phyloP scores from a whole-genome alignment of 2,888 invertebrate genomes.

The Poecilobothrus nobilitatus region DNA sequence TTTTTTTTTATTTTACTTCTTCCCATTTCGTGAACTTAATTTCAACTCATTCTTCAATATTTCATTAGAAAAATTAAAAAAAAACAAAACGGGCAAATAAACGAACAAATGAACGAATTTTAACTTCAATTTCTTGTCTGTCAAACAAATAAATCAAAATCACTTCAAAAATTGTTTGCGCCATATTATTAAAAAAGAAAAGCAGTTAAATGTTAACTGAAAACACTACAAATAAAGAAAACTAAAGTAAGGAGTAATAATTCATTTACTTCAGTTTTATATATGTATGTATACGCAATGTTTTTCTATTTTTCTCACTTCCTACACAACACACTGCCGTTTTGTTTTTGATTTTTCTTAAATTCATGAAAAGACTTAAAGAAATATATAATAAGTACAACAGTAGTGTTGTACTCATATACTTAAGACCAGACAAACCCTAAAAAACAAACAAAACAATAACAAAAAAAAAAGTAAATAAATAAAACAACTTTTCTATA shows the following conservation, averaged over 20 bases:
- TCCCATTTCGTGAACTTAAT: too few species aligned
- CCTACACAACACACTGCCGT: too few species aligned
- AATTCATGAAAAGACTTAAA: not conserved
- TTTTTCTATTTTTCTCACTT: too few species aligned
- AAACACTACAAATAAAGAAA: not conserved
- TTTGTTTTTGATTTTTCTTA: too few species aligned
- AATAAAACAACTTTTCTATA: too few species aligned
- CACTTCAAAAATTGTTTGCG: not conserved
- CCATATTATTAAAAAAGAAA: not conserved
- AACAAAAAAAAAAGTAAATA: too few species aligned
- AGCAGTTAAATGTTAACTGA: not conserved
- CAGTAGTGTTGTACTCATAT: too few species aligned
- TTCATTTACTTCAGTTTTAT: not conserved
- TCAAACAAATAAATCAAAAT: slow-evolving; percentile 1
- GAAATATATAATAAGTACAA: not conserved
- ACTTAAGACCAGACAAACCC: too few species aligned
- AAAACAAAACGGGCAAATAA: not conserved
- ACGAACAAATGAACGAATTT: too few species aligned
- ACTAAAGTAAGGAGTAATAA: not conserved
- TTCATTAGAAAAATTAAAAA: not conserved
- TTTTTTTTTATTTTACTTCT: not conserved
- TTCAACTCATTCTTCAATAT: too few species aligned
- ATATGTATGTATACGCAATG: too few species aligned
- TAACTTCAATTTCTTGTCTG: not conserved
- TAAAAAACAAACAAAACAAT: too few species aligned